These are phyloP conservation scores for Thecocarcelia acutangulata DNA, from an alignment of 2,888 invertebrate species.

Conservation along the genomic window DNA sequence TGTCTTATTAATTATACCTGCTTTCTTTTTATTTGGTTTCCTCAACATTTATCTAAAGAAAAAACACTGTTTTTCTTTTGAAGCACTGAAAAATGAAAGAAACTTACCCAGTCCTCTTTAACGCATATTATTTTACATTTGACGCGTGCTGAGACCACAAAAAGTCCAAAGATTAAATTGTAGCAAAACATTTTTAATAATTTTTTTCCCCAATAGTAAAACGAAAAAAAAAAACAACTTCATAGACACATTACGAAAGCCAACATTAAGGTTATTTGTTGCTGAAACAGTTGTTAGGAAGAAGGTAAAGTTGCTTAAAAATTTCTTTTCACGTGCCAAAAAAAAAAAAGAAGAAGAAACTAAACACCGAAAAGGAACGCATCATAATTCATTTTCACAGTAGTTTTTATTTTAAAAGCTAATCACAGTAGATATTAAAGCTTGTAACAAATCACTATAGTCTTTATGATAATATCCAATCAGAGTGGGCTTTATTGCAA, in stretches of 20 bases:
- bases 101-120: slow-evolving; percentile 18
- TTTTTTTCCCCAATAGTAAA: not conserved
- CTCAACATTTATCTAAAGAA: not conserved
- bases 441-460: no score
- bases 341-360: no score
- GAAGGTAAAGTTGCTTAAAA: no score
- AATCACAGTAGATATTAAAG: no score
- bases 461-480: no score
- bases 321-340: no score
- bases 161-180: slow-evolving; percentile 64
- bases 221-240: not conserved
- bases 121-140: slow-evolving; percentile 63
- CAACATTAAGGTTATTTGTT: not conserved
- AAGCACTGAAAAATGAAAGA: slow-evolving; percentile 11
- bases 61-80: not conserved
- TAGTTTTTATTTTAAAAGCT: no score
- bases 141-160: slow-evolving; percentile 67
- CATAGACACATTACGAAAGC: not conserved
- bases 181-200: not conserved
- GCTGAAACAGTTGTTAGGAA: no score
- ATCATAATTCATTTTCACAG: no score
- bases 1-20: not conserved
- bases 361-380: no score
- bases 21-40: not conserved
- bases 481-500: no score